Percentiles rank a stretch among this genome's conserved stretches.
Evolutionary conservation across 2,888 invertebrate genomes (phyloP).

Genomic region (Platypus cylindrus): DNA sequence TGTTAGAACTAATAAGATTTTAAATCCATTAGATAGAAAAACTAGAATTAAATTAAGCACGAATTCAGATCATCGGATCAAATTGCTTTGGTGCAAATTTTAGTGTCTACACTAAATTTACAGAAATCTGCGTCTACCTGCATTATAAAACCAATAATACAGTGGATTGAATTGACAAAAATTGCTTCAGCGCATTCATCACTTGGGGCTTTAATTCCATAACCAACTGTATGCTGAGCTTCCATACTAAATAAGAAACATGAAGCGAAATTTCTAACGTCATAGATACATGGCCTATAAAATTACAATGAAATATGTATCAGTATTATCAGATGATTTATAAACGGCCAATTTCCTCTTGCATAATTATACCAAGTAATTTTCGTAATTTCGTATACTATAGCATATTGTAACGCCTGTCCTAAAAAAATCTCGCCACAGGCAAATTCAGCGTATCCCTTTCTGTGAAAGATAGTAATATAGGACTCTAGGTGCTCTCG

Average conservation of each 20-base stretch:
- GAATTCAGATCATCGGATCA: neutral
- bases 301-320: neutral
- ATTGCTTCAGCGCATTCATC: constrained; percentile 85
- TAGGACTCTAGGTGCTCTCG: no score
- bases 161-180: constrained; percentile 83
- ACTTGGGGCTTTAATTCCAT: constrained; percentile 69
- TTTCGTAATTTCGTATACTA: neutral
- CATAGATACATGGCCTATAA: constrained; percentile 64
- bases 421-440: no score
- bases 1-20: neutral
- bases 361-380: no score
- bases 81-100: neutral
- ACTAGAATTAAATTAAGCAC: neutral
- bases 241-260: constrained; percentile 88
- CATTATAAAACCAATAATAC: constrained; percentile 41
- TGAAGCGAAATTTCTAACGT: constrained; percentile 74
- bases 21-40: no score
- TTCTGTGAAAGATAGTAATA: no score
- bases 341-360: neutral
- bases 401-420: no score
- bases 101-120: neutral
- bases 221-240: constrained; percentile 87
- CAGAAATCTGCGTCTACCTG: constrained; percentile 22
- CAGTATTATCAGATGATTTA: neutral
- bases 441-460: no score